Evolutionary conservation across 2,113 vertebrate genomes (phyloP).

Genomic region (Ageneiosus marmoratus): DNA sequence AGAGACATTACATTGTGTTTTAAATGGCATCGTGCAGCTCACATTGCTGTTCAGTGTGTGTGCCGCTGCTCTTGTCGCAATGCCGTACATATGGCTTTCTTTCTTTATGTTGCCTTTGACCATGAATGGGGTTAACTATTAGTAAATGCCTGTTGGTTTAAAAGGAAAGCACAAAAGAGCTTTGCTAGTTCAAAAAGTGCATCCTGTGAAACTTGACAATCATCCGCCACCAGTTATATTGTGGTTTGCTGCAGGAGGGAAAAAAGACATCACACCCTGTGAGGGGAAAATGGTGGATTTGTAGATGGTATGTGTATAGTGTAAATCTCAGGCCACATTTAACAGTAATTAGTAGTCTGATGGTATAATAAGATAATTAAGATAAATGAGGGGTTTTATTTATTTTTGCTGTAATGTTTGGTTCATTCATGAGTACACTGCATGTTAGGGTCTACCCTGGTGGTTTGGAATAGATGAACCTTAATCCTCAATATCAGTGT

Average conservation of each 20-base stretch:
- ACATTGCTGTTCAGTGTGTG: constrained; percentile 28
- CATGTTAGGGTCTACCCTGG: background rate
- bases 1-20: constrained; percentile 11
- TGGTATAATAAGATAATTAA: background rate
- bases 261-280: constrained; percentile 3
- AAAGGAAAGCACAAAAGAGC: constrained; percentile 36
- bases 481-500: background rate
- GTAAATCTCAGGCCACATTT: constrained; percentile 39
- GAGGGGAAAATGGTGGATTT: constrained; percentile 13
- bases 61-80: constrained; percentile 7
- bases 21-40: constrained; percentile 12
- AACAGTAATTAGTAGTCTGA: constrained; percentile 9
- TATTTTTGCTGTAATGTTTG: background rate
- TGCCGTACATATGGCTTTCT: constrained; percentile 16
- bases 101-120: constrained; percentile 22
- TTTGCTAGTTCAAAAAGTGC: constrained; percentile 30
- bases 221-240: constrained; percentile 10
- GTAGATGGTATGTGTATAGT: constrained; percentile 28
- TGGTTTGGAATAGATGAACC: background rate
- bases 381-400: background rate
- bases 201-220: constrained; percentile 43
- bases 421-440: background rate
- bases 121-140: constrained; percentile 25
- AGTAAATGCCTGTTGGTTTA: constrained; percentile 21
- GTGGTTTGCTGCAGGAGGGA: constrained; percentile 1